phyloP scores from a whole-genome alignment of 2,113 vertebrate genomes.

The Podilymbus podiceps region DNA sequence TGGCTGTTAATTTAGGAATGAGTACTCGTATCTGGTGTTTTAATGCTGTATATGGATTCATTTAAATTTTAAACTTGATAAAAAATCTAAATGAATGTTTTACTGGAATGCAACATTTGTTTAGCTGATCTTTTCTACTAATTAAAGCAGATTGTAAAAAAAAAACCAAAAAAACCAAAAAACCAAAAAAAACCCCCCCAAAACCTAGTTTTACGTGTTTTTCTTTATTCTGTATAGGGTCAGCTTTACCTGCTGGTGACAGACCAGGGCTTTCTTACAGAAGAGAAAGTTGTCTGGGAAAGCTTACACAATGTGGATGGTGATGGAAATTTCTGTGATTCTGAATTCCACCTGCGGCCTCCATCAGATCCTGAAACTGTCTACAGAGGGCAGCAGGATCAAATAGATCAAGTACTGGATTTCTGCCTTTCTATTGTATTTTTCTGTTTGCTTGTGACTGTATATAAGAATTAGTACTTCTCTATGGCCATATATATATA shows the following conservation, averaged over 20 bases:
- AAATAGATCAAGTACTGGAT: slow-evolving; percentile 92
- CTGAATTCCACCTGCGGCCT: slow-evolving; percentile 91
- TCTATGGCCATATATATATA: background rate
- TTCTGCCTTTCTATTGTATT: background rate
- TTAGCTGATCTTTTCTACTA: background rate
- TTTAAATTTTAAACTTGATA: background rate
- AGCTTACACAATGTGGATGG: slow-evolving; percentile 97
- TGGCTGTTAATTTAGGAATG: background rate
- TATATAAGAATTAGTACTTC: background rate
- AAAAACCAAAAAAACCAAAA: too few relatives aligned
- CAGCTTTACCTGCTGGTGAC: slow-evolving; percentile 96
- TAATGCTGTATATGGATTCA: background rate
- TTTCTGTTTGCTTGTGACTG: background rate
- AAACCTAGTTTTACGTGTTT: background rate
- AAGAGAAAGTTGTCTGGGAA: slow-evolving; percentile 98
- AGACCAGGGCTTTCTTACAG: slow-evolving; percentile 97
- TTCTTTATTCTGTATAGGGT: slow-evolving; percentile 75
- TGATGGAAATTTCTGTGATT: slow-evolving; percentile 97
- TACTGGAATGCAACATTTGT: background rate
- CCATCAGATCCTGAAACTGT: slow-evolving; percentile 95
- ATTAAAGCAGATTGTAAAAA: background rate
- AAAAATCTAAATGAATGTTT: background rate
- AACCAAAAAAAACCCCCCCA: too few relatives aligned
- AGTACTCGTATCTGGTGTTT: background rate
- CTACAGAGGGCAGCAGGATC: slow-evolving; percentile 95